A percentile compares a stretch with the other conserved stretches of the same genome.
These are phyloP conservation scores for Torymus tubicola DNA, from an alignment of 2,888 invertebrate species.

Conservation along the genomic window DNA sequence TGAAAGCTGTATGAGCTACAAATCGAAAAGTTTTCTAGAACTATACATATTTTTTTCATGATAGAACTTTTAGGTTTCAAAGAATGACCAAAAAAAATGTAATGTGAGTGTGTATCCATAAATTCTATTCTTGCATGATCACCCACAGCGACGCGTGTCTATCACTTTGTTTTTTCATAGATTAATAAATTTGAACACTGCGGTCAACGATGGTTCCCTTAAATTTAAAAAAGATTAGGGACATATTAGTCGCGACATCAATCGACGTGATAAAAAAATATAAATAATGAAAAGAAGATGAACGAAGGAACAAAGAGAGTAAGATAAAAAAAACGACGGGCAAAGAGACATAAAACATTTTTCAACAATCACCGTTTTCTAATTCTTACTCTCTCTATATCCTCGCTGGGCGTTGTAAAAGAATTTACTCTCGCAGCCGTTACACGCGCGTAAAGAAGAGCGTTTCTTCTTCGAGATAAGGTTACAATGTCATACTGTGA, in stretches of 20 bases:
- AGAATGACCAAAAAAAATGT: conserved; percentile 22
- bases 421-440: conserved; percentile 31
- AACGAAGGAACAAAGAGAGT: conserved; percentile 23
- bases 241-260: conserved; percentile 16
- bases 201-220: conserved; percentile 37
- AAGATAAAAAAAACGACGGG: background rate
- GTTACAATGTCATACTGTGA: conserved; percentile 31
- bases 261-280: conserved; percentile 44
- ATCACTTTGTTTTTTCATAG: background rate
- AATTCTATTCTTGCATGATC: conserved; percentile 32
- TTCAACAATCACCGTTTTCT: conserved; percentile 6
- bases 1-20: conserved; percentile 10
- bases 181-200: conserved; percentile 47
- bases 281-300: conserved; percentile 37
- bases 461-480: conserved; percentile 22
- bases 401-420: conserved; percentile 12
- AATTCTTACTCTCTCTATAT: conserved; percentile 15
- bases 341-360: conserved; percentile 22
- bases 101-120: background rate
- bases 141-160: conserved; percentile 22
- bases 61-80: background rate
- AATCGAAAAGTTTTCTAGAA: conserved; percentile 25
- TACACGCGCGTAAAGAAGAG: conserved; percentile 19
- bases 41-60: conserved; percentile 26
- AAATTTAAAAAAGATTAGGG: conserved; percentile 29